Evolutionary conservation across 2,797 vertebrate species (phyloP), one percentile per base, ranked within the genome.

Genomic region (Moxostoma hubbsi): DNA sequence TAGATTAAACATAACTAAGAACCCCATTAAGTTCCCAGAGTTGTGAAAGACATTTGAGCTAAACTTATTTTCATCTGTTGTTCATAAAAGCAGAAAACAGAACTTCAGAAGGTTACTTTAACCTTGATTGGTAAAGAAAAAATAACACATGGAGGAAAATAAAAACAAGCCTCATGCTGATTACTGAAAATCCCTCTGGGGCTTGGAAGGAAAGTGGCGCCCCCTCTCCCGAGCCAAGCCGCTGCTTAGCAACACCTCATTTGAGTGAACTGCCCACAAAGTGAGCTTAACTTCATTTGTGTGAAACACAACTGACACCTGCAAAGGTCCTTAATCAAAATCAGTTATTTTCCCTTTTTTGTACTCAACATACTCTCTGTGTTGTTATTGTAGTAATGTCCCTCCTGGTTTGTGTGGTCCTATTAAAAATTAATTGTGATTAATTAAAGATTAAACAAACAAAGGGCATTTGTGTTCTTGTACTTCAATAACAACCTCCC

Each of bases 171-270:
- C 64, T 63, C 54, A 45, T 50, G 43, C 63, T 71, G 67, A 81
- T 75, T 50, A 58, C 59, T 80, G 83, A 65, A 72, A 77, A 66
- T 84, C 82, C 86, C 75, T n/a, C 47, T 6, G 61, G 67, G 43
- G 77, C 70, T 88, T 67, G 11, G 62, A 81, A 18, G 88, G 88
- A 88, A 82, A 73, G 55, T 81, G 89, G 87, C 86, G 81, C 85
- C 84, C 68, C 74, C 69, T 70, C 85, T 84, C 81, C 80, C 66
- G 77, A 83, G 83, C 87, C 86, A 83, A 69, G 62, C 11, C 45
- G 86, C 83, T 87, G 91, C 93, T 90, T 90, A 92, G 93, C 92
- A 93, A 93, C 92, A 86, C 87, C 85, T 91, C 87, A 87, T 87
- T 85, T 86, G 83, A 87, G 86, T 84, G 82, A 81, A 87, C 87